phyloP scores from a whole-genome alignment of 2,113 vertebrate genomes.

The cattle (Bos taurus) region DNA sequence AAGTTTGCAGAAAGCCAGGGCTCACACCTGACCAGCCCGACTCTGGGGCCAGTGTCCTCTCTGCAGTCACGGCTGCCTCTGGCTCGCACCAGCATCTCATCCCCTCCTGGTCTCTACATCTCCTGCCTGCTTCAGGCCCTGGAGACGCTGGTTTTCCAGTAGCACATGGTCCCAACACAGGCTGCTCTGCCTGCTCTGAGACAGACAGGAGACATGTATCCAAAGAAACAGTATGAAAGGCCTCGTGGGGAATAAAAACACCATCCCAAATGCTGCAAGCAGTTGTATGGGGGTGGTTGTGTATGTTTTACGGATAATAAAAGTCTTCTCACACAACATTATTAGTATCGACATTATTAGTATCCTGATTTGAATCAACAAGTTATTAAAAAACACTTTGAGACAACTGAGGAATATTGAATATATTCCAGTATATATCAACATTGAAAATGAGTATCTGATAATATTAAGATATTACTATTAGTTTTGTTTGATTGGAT shows the following conservation, averaged over 20 bases:
- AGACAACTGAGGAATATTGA: not conserved
- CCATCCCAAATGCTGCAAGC: not conserved
- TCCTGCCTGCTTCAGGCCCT: not conserved
- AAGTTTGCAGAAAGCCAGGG: not conserved
- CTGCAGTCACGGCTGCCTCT: not conserved
- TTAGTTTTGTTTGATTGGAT: not conserved
- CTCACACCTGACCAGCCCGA: no score
- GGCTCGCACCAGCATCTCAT: not conserved
- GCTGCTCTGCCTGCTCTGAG: not conserved
- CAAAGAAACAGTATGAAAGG: not conserved
- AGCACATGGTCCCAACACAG: fast-evolving
- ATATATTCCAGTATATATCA: not conserved
- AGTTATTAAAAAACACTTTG: not conserved
- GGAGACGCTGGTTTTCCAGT: not conserved
- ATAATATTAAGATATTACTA: not conserved
- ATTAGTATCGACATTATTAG: not conserved
- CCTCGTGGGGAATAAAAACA: not conserved
- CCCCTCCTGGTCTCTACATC: not conserved
- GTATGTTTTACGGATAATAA: not conserved
- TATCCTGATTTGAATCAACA: not conserved
- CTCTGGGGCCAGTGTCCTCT: not conserved
- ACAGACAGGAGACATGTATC: not conserved
- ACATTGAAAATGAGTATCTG: not conserved
- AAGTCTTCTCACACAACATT: not conserved
- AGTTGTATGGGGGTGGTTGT: not conserved